These are phyloP conservation scores for Ennomos erosarius DNA, from an alignment of 2,888 invertebrate genomes.

Conservation along the genomic window DNA sequence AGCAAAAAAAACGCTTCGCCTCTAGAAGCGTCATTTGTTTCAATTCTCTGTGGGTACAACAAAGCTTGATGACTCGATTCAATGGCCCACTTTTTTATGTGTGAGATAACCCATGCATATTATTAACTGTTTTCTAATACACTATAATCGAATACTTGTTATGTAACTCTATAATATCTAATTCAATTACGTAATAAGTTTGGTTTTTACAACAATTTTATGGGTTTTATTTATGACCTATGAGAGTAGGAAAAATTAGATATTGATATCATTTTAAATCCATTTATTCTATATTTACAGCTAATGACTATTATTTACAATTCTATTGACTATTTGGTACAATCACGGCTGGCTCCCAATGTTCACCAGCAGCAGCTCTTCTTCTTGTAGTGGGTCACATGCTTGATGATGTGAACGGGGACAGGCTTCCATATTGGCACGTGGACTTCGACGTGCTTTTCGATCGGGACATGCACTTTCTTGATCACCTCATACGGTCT, in stretches of 20 bases:
- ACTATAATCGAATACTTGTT: constrained; percentile 1
- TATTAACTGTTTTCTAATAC: constrained; percentile 2
- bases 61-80: constrained; percentile 7
- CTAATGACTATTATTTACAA: constrained; percentile 83
- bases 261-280: constrained; percentile 22
- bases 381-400: constrained; percentile 80
- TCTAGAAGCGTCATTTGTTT: no score
- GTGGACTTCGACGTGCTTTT: constrained; percentile 76
- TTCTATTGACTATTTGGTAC: constrained; percentile 80
- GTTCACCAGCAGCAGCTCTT: constrained; percentile 78
- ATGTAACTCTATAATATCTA: constrained; percentile 1
- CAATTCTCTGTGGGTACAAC: no score
- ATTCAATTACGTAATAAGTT: constrained; percentile 1
- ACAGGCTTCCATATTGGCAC: constrained; percentile 79
- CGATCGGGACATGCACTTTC: constrained; percentile 73
- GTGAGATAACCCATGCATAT: not conserved
- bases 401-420: constrained; percentile 80
- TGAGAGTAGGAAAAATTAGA: constrained; percentile 18
- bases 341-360: constrained; percentile 59
- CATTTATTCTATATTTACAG: constrained; percentile 59
- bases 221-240: constrained; percentile 5
- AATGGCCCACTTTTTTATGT: constrained; percentile 10
- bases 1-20: no score
- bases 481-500: constrained; percentile 78
- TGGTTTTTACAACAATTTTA: constrained; percentile 5